Base-by-base conservation (phyloP, 2,888 invertebrate species). In the Artemia sinica region DNA sequence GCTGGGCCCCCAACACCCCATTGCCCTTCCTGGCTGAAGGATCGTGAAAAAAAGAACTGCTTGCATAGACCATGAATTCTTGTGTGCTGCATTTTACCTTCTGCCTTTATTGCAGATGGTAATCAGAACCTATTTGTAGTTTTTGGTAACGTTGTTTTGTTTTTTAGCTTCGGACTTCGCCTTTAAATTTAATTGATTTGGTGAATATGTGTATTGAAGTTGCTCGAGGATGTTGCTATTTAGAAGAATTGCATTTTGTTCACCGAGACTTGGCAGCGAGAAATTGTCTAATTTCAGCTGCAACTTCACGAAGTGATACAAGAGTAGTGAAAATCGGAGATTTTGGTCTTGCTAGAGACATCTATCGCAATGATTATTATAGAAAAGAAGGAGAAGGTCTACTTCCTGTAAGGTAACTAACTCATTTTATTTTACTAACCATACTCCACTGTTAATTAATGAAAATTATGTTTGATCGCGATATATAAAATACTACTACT, bases 281-380 rank as follows among this genome's bases (percentile, higher is more conserved):
- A 67, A 98, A 98, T 79, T 98, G 97, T 75, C 81, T 97, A 14
- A 94, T 97, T 0, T 89, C 90, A 0, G 83, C 84, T 0, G 79
- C 79, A 28, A 84, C 85, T 71, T 82, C 85, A 0, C 82, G 82
- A 50, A 28, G 28, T 28, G 28, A 28, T 4, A 81, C 83, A 1
- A 82, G 91, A 70, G 86, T 91, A 13, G 92, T 94, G n/a, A 94
- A 94, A 79, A 92, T 94, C 69, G 96, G 95, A 0, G 97, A 97
- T 79, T 97, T 97, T 77, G 97, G 97, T 0, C 81, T 98, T 10
- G 95, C 97, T 0, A 82, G 97, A 72, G 96, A 97, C 77, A 91
- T 97, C 72, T 96, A 96, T 78, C 91, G 92, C 77, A 94, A 91
- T 75, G 96, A 97, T 77, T 98, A 97, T 76, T 98, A 97, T 76